phyloP scores from a whole-genome alignment of 2,888 invertebrate genomes.

The Prostheceraeus crozeri region DNA sequence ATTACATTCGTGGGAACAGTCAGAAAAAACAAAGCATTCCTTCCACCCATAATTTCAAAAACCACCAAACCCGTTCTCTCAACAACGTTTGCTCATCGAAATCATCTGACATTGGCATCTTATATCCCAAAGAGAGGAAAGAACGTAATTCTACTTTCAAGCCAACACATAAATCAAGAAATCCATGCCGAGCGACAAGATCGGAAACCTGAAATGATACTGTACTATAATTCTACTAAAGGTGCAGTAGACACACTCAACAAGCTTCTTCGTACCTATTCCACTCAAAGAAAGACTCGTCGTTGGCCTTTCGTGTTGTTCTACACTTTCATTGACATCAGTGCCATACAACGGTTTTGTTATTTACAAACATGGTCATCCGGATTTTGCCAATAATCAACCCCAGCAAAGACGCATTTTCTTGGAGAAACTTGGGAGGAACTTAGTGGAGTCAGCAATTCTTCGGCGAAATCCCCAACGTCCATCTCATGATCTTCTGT shows the following conservation, averaged over 20 bases:
- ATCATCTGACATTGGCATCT: slow-evolving; percentile 20
- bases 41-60: slow-evolving; percentile 12
- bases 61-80: slow-evolving; percentile 24
- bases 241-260: slow-evolving; percentile 23
- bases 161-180: slow-evolving; percentile 22
- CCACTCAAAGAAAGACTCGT: slow-evolving; percentile 6
- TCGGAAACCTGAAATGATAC: slow-evolving; percentile 4
- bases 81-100: slow-evolving; percentile 29
- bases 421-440: slow-evolving; percentile 22
- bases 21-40: slow-evolving; percentile 11
- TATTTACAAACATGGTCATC: slow-evolving; percentile 6
- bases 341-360: slow-evolving; percentile 23
- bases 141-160: slow-evolving; percentile 23
- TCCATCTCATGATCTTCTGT: not conserved
- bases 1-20: slow-evolving; percentile 16
- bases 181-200: slow-evolving; percentile 19
- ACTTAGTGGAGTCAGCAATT: slow-evolving; percentile 7
- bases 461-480: too few species aligned
- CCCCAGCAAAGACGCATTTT: slow-evolving; percentile 16
- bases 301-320: slow-evolving; percentile 20
- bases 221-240: slow-evolving; percentile 5
- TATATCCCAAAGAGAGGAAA: slow-evolving; percentile 19
- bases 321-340: not conserved
- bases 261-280: slow-evolving; percentile 26
- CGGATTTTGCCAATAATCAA: slow-evolving; percentile 18